Conservation (phyloP, 2,797 vertebrate genomes). For the Distichodus sexfasciatus region DNA sequence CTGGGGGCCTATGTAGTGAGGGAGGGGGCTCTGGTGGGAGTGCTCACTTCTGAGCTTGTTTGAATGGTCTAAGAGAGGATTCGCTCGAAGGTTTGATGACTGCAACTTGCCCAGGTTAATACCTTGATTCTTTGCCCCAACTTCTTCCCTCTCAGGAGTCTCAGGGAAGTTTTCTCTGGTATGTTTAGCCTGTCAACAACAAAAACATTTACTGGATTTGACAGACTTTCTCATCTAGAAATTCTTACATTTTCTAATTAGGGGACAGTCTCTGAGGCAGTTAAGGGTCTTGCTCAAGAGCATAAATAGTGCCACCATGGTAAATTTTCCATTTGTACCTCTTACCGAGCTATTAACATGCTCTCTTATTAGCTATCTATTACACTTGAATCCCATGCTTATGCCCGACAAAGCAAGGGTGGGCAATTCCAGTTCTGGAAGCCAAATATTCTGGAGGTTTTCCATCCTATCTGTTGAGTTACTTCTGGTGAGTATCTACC, state of each 20-base stretch:
- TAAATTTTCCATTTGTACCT: too few relatives aligned
- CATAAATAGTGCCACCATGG: too few relatives aligned
- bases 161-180: conserved; percentile 78
- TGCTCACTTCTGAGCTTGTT: conserved; percentile 84
- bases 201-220: conserved; percentile 52
- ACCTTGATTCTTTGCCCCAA: conserved; percentile 88
- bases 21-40: conserved; percentile 90
- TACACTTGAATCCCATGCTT: too few relatives aligned
- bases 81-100: conserved; percentile 85
- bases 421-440: too few relatives aligned
- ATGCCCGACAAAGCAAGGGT: too few relatives aligned
- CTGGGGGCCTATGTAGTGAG: conserved; percentile 81
- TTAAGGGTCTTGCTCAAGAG: too few relatives aligned
- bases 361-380: too few relatives aligned
- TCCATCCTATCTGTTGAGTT: too few relatives aligned
- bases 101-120: conserved; percentile 86
- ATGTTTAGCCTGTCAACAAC: conserved; percentile 73
- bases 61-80: conserved; percentile 86
- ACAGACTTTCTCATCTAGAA: neutral
- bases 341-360: too few relatives aligned
- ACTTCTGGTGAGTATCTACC: too few relatives aligned
- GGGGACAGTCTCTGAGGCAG: too few relatives aligned
- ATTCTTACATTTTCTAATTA: neutral
- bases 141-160: conserved; percentile 79
- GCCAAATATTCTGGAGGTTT: too few relatives aligned